Percentiles rank a stretch among this genome's conserved stretches.
Conservation (phyloP, 1,140 invertebrate genomes). For the Drosophila asahinai region DNA sequence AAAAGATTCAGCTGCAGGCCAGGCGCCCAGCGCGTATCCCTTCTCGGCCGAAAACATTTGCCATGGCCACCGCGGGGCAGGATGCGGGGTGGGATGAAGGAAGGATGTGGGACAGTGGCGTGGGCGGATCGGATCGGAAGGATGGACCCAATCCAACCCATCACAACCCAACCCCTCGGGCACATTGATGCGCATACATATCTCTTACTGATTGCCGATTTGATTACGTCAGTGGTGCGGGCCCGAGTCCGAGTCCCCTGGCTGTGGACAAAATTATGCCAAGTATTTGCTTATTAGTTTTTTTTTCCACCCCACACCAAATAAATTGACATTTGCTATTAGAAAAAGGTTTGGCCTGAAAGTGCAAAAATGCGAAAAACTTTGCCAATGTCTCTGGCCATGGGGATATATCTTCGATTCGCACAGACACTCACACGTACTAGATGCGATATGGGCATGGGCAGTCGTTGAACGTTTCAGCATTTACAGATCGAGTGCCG, state of each 20-base stretch:
- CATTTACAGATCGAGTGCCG: slow-evolving; percentile 37
- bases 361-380: slow-evolving; percentile 71
- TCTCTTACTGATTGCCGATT: slow-evolving; percentile 76
- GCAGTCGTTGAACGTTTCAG: slow-evolving; percentile 35
- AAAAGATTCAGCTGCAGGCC: slow-evolving; percentile 70
- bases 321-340: slow-evolving; percentile 79
- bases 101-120: slow-evolving; percentile 7
- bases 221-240: slow-evolving; percentile 76
- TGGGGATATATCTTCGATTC: slow-evolving; percentile 1
- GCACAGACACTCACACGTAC: slow-evolving; percentile 7
- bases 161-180: slow-evolving; percentile 47
- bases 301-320: slow-evolving; percentile 27
- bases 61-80: not conserved
- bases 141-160: not conserved
- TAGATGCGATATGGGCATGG: slow-evolving; percentile 37
- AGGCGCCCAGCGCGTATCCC: slow-evolving; percentile 40
- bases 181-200: slow-evolving; percentile 74
- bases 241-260: slow-evolving; percentile 55
- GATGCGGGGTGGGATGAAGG: not conserved
- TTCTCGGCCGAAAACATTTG: slow-evolving; percentile 43
- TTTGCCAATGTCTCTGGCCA: slow-evolving; percentile 49
- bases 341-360: slow-evolving; percentile 77
- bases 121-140: slow-evolving; percentile 1
- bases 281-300: slow-evolving; percentile 81
- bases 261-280: slow-evolving; percentile 73